Evolutionary conservation across 2,888 invertebrate genomes (phyloP).

Genomic region (Acleris literana): DNA sequence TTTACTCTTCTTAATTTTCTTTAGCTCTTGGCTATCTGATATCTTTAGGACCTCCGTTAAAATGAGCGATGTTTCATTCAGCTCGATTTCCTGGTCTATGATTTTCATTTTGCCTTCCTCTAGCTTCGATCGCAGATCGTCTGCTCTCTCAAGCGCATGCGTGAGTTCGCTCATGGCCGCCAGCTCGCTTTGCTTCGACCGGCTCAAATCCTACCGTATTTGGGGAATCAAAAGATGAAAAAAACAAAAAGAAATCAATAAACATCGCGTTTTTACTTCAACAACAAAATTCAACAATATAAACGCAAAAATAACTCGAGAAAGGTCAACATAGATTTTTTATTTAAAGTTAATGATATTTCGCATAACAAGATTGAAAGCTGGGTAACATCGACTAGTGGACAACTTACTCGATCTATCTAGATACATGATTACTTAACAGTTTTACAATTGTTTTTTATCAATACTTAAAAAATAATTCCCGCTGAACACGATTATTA

Average conservation of each 20-base stretch:
- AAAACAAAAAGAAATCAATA: constrained; percentile 58
- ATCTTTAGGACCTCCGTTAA: constrained; percentile 77
- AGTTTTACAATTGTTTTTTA: constrained; percentile 75
- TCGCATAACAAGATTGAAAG: constrained; percentile 77
- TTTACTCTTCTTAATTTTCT: constrained; percentile 69
- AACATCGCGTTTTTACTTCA: constrained; percentile 63
- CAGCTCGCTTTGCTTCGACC: constrained; percentile 70
- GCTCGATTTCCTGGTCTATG: constrained; percentile 79
- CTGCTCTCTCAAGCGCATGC: constrained; percentile 64
- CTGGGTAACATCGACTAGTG: constrained; percentile 78
- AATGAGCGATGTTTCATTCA: constrained; percentile 80
- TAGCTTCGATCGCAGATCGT: constrained; percentile 63
- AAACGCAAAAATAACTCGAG: constrained; percentile 71
- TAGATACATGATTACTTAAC: constrained; percentile 80
- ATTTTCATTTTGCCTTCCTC: constrained; percentile 75
- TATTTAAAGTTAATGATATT: constrained; percentile 64
- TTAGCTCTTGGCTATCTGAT: constrained; percentile 68
- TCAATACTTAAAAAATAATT: constrained; percentile 79
- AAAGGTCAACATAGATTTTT: constrained; percentile 69
- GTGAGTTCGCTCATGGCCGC: constrained; percentile 67
- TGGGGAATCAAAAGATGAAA: constrained; percentile 65
- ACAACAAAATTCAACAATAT: constrained; percentile 74
- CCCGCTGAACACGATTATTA: constrained; percentile 79
- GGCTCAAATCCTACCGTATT: constrained; percentile 66
- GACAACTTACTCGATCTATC: constrained; percentile 78